Evolutionary conservation across 2,113 vertebrate genomes (phyloP), one percentile per base, ranked within the genome.

Genomic region (Thinocorus orbignyianus): DNA sequence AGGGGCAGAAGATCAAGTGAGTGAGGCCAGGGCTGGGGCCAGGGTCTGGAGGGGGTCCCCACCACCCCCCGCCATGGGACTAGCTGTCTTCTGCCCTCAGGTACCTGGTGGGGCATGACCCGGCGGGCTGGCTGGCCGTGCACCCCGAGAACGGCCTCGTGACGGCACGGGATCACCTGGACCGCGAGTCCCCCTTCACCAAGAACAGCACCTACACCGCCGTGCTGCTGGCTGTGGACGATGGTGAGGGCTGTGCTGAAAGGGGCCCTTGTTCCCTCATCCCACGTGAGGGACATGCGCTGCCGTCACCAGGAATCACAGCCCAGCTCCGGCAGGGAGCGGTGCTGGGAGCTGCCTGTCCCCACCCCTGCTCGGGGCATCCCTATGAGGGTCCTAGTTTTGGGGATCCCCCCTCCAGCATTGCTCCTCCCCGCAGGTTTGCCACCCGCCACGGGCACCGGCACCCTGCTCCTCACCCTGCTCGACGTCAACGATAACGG

Each of bases 1-100:
- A 96, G 90, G 68, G 92, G 17, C 99, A 99, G 97, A 98, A 24
- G 55, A 96, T 99, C 97, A 97, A 65, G 99, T 99, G 98, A 98
- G 98, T 0, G 0, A 17, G 11, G 13, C 13, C 1, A 3, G 22
- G 23, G 13, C 22, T 41, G 23, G 16, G 37, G 41, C 28, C 5
- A 2, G 19, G 18, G 16, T 35, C 2, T 5, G 13, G 41, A 41
- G 17, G 51, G 48, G 3, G 1, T 41, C 22, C 28, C 41, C 0
- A 0, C 37, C 10, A 4, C 9, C 17, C 24, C 55, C n/a, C 0
- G 3, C 46, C 0, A 0, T 2, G 17, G 70, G n/a, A 60, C 28
- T 26, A 46, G 19, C 52, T 70, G 70, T 46, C 19, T 39, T 96
- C 48, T 93, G 64, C 12, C 58, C 81, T 4, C 96, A 99, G 99